Base-by-base conservation (phyloP, 1,140 invertebrate genomes). In the Protaetia brevitarsis region DNA sequence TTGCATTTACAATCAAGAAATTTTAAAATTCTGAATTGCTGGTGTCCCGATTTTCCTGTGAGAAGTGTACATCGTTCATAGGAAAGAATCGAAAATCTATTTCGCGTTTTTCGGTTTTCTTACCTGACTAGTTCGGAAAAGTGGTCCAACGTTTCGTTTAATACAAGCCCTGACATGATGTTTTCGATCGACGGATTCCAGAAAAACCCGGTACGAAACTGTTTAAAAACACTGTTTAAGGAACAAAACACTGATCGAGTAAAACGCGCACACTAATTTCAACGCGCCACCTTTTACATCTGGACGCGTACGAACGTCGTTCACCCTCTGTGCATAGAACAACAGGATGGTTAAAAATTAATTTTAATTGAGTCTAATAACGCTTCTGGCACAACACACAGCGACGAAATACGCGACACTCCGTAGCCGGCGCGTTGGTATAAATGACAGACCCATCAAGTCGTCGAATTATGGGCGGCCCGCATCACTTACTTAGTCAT, bases 321-420 rank as follows among this genome's bases (percentile, higher is more conserved):
- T 13, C 13, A 62, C 59, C 59, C 59, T 62, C 21, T 62, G 16
- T 45, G 23, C n/a, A n/a, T n/a, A n/a, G n/a, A n/a, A n/a, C 8
- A 16, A 62, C 59, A 62, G 59, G 59, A 62, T 62, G 59, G 59
- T 36, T 62, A 62, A 62, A 62, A 62, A 62, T 62, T 62, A 36
- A 36, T 65, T 65, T 65, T 65, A 65, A 65, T 65, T 65, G 63
- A 58, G 19, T 13, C 30, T 65, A 65, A 65, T 65, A 65, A 45
- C 56, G 13, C 16, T 45, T 45, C 41, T 65, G 63, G 36, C 63
- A 65, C 51, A 29, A 30, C 13, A 58, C 30, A 59, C 63, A 57
- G 34, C 28, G 23, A 51, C 29, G 1, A 21, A 45, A 45, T 45
- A 21, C 23, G 23, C 7, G 5, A 45, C 23, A 45, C 11, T 45